Conservation (phyloP, 2,888 invertebrate genomes). For the Amblyjoppa fuscipennis region DNA sequence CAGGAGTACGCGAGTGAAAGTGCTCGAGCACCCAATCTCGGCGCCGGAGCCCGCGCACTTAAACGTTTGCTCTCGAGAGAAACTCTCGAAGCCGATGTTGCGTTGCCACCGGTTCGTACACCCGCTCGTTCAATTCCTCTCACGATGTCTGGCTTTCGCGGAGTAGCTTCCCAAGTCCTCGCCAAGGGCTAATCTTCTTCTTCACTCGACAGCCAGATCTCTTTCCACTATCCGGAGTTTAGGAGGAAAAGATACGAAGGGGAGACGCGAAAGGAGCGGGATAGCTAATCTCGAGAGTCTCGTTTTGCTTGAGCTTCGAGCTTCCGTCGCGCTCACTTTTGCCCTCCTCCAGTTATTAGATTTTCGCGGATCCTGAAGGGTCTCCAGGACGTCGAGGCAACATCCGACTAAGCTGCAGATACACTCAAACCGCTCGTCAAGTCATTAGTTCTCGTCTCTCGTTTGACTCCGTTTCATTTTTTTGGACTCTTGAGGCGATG, state of each 20-base stretch:
- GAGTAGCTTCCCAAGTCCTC: constrained; percentile 14
- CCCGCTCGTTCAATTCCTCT: constrained; percentile 42
- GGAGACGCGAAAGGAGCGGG: constrained; percentile 7
- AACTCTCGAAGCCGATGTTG: constrained; percentile 47
- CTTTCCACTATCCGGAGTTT: constrained; percentile 33
- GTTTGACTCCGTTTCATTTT: neutral
- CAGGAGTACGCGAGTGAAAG: constrained; percentile 47
- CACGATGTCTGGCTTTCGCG: constrained; percentile 29
- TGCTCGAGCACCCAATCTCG: constrained; percentile 62
- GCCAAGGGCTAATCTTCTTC: constrained; percentile 58
- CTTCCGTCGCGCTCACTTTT: constrained; percentile 5
- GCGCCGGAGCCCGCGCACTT: constrained; percentile 58
- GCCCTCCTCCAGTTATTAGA: constrained; percentile 32
- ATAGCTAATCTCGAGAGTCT: constrained; percentile 56
- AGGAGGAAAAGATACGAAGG: constrained; percentile 23
- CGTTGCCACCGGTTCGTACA: constrained; percentile 54
- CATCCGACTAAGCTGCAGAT: neutral
- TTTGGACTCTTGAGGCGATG: neutral
- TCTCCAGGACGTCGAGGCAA: neutral
- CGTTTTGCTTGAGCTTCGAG: constrained; percentile 42
- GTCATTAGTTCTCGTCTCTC: neutral
- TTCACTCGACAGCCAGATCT: constrained; percentile 50
- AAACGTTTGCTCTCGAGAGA: constrained; percentile 44
- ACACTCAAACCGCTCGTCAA: neutral
- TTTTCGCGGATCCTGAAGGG: constrained; percentile 13